Evolutionary conservation across 2,113 vertebrate species (phyloP), one percentile per base, ranked within the genome.

Genomic region (Chloroceryle aenea): DNA sequence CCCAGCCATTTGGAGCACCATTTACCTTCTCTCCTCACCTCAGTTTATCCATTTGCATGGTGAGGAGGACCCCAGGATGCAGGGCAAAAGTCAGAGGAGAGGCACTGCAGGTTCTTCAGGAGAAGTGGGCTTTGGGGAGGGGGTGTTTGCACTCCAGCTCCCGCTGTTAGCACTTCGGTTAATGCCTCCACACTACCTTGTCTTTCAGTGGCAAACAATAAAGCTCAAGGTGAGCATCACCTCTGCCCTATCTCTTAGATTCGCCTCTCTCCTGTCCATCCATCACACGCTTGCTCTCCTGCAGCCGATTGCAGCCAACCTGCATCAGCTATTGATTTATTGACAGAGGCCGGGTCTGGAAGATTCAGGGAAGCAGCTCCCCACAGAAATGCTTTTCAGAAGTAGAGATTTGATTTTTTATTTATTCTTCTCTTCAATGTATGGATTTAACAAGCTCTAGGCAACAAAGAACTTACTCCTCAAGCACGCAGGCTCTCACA

Each of bases 241-340:
- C 97, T 96, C 96, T 94, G 94, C 90, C 96, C 96, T 94, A 38
- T 92, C 91, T 94, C 94, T 74, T 10, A 93, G 96, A 93, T 92
- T 85, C 13, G 2, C 89, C 90, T 91, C 96, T 76, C 96, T 84
- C 53, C 94, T 94, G 96, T 92, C 97, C 96, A 97, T 95, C 97
- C 94, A 96, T 97, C 95, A 95, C 85, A 71, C 34, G 29, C 92
- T 78, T 61, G 92, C 96, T 96, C 95, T 95, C 92, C 96, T 94
- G 92, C 96, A 93, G 94, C 93, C 92, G 73, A 95, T 96, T 96
- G 93, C 95, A 97, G 97, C 94, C 95, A 63, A 96, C 92, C 95
- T 97, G 96, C 96, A 97, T 95, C 97, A 97, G 97, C 96, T 96
- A 98, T 98, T 94, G 97, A 98, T 98, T 98, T 97, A 98, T 98